Conservation (phyloP, 1,140 invertebrate genomes). For the Drosophila bifasciata region DNA sequence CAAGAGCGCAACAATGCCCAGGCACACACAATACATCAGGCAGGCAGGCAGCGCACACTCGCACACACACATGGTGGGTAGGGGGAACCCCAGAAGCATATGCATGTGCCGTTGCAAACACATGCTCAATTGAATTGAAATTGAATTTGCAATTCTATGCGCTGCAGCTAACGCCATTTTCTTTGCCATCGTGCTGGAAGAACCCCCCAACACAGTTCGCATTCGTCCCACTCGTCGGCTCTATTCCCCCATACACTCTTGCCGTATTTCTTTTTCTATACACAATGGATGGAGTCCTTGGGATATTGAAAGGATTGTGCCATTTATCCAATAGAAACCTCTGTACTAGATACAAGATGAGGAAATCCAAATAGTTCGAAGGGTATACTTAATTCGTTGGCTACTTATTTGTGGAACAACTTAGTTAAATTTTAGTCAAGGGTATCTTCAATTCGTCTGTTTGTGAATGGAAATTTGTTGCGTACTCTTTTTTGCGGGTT, state of each 20-base stretch:
- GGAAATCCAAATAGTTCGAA: no score
- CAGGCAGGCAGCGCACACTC: constrained; percentile 20
- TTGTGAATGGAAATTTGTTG: constrained; percentile 26
- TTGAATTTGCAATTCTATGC: constrained; percentile 83
- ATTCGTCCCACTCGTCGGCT: constrained; percentile 14
- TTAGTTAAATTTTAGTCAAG: background rate
- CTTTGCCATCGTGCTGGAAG: constrained; percentile 63
- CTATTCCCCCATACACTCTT: constrained; percentile 18
- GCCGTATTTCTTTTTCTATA: background rate
- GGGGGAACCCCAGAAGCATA: constrained; percentile 66
- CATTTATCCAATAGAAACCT: no score
- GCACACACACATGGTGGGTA: constrained; percentile 6
- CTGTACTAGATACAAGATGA: no score
- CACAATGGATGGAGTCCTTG: background rate
- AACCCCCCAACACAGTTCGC: constrained; percentile 35
- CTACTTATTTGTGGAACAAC: no score
- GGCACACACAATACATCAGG: constrained; percentile 37
- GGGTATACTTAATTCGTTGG: no score
- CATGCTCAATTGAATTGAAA: constrained; percentile 83
- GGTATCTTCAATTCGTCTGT: constrained; percentile 16
- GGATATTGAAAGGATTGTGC: background rate
- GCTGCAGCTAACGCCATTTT: constrained; percentile 79
- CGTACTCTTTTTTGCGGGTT: constrained; percentile 26
- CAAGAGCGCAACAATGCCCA: constrained; percentile 66
- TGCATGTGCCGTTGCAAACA: constrained; percentile 72